Evolutionary conservation across 1,140 invertebrate genomes (phyloP), one percentile per base, ranked within the genome.

Genomic region (Manduca sexta): DNA sequence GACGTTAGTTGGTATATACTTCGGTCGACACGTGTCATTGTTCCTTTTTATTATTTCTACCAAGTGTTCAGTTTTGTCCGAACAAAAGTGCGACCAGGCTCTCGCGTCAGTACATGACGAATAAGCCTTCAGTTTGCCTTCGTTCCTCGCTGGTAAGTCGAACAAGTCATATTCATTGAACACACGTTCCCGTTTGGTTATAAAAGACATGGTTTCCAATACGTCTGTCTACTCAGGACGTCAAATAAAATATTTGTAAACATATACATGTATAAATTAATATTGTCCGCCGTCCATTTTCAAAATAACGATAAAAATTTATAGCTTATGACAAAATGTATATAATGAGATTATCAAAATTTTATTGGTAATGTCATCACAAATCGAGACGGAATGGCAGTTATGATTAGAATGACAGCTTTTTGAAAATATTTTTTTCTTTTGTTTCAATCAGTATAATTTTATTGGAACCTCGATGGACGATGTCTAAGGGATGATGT

Each of bases 1-100:
- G 2, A 83, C 84, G 30, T 87, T 69, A 2, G 85, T 80, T 1
- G 87, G 86, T 37, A 88, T 51, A 44, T 87, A 83, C 55, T 84
- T 84, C 0, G 74, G 69, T 7, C 68, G 53, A 16, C 66, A 71
- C 26, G 60, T 72, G 43, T 78, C 75, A 39, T 83, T 85, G 46
- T 85, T 85, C 12, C 75, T 58, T 35, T 84, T 84, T 43, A 86
- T 83, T 29, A 82, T 64, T 34, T 86, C 84, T 2, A 84, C 68
- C 21, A 86, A 56, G 46, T 86, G 76, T 53, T 86, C 81, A 15
- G 63, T 74, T 52, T 84, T 80, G 38, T 81, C 74, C 6, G 80
- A 71, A 40, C 69, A 67, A 46, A 81, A 79, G 47, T 84, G 79
- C 3, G 77, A 80, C 84, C 84, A 86, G 0, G 84, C 84, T 37